These are phyloP conservation scores for Hipparchia sbordonii DNA, from an alignment of 2,888 invertebrate genomes.

Conservation along the genomic window DNA sequence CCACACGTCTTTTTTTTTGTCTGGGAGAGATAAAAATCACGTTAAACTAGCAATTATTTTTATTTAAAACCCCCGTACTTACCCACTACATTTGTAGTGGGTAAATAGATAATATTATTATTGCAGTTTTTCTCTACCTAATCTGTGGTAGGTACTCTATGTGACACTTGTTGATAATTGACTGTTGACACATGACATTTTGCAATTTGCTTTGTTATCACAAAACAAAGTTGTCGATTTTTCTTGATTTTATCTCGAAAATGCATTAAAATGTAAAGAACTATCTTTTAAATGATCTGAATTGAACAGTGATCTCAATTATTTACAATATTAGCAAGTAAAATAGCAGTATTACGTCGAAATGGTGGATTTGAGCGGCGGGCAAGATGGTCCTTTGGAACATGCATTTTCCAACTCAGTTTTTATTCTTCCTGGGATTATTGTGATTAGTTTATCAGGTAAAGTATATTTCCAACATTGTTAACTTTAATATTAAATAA, in stretches of 20 bases:
- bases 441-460: slow-evolving; percentile 91
- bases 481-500: background rate
- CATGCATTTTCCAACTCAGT: slow-evolving; percentile 94
- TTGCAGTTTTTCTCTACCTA: too few species aligned
- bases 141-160: too few species aligned
- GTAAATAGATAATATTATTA: too few species aligned
- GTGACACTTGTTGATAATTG: too few species aligned
- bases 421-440: slow-evolving; percentile 92
- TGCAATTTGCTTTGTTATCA: slow-evolving; percentile 34
- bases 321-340: slow-evolving; percentile 52
- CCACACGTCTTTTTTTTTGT: too few species aligned
- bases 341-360: slow-evolving; percentile 60
- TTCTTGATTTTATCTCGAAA: slow-evolving; percentile 33
- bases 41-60: too few species aligned
- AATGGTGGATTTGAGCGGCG: slow-evolving; percentile 94
- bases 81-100: too few species aligned
- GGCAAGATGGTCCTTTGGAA: slow-evolving; percentile 90
- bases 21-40: too few species aligned
- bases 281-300: slow-evolving; percentile 46
- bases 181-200: background rate
- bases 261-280: slow-evolving; percentile 31
- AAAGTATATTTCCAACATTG: slow-evolving; percentile 47
- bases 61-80: too few species aligned
- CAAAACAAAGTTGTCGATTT: slow-evolving; percentile 38
- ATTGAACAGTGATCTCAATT: slow-evolving; percentile 35